Evolutionary conservation across 2,888 invertebrate species (phyloP).

Genomic region (Pseudococcus viburni): DNA sequence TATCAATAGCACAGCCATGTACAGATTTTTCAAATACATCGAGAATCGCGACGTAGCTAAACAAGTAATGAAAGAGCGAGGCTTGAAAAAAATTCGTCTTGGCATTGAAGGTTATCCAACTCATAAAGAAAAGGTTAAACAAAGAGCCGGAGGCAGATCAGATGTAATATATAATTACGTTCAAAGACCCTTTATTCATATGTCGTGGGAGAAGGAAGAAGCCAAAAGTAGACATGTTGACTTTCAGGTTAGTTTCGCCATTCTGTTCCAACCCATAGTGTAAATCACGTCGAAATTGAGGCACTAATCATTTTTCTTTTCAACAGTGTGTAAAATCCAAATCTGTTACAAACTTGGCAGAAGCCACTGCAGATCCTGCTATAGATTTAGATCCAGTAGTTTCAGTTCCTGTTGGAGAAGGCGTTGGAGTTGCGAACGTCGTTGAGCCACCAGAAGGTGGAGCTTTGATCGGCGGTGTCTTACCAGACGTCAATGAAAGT

Average conservation of each 20-base stretch:
- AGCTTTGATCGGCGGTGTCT: constrained; percentile 32
- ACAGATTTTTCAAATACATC: constrained; percentile 99
- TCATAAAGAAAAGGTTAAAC: constrained; percentile 98
- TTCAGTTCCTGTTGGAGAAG: constrained; percentile 60
- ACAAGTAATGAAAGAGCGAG: constrained; percentile 98
- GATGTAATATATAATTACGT: constrained; percentile 99
- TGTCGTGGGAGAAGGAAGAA: constrained; percentile 99
- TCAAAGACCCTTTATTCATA: constrained; percentile 97
- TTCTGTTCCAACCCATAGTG: background rate
- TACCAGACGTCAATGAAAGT: constrained; percentile 53
- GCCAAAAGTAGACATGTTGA: constrained; percentile 99
- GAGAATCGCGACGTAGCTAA: constrained; percentile 99
- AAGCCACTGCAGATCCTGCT: constrained; percentile 92
- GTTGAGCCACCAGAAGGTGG: constrained; percentile 59
- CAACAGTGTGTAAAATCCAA: constrained; percentile 96
- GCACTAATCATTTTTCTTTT: constrained; percentile 57
- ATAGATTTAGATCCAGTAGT: constrained; percentile 81
- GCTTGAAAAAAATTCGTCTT: constrained; percentile 97
- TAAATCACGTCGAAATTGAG: background rate
- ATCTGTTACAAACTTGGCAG: constrained; percentile 95
- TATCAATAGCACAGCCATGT: constrained; percentile 94
- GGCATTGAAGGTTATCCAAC: constrained; percentile 99
- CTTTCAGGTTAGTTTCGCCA: constrained; percentile 75
- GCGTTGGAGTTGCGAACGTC: constrained; percentile 45
- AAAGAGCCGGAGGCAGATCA: constrained; percentile 92